phyloP scores from a whole-genome alignment of 2,888 invertebrate genomes.

The Nomada fucata region DNA sequence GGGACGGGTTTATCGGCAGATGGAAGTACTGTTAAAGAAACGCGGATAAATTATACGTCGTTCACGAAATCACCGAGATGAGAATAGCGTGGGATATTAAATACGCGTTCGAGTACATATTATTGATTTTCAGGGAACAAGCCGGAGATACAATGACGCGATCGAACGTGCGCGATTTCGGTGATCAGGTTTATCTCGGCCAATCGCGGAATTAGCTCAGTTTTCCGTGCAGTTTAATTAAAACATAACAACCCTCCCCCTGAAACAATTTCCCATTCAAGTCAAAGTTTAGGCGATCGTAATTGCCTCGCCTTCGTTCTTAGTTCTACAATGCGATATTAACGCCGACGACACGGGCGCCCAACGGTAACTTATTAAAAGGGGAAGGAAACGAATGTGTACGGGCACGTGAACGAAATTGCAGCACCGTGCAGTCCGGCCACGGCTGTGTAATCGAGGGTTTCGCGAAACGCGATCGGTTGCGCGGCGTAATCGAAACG shows the following conservation, averaged over 20 bases:
- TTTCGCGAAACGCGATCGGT: slow-evolving; percentile 16
- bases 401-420: slow-evolving; percentile 15
- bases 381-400: not conserved
- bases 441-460: not conserved
- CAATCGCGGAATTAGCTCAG: slow-evolving; percentile 40
- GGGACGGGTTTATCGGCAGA: too few species aligned
- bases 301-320: slow-evolving; percentile 12
- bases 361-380: not conserved
- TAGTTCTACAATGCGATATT: slow-evolving; percentile 2
- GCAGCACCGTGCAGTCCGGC: not conserved
- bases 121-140: not conserved
- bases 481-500: slow-evolving; percentile 1
- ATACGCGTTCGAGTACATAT: too few species aligned
- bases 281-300: slow-evolving; percentile 17
- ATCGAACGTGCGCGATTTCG: slow-evolving; percentile 29
- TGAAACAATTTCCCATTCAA: slow-evolving; percentile 13
- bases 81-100: too few species aligned
- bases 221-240: slow-evolving; percentile 44
- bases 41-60: too few species aligned
- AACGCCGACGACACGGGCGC: not conserved
- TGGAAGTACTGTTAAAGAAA: too few species aligned
- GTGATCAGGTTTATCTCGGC: slow-evolving; percentile 36
- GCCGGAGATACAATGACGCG: slow-evolving; percentile 1
- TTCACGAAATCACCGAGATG: too few species aligned
- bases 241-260: slow-evolving; percentile 38